Conservation (phyloP, 2,888 invertebrate species). For the Choreutis nemorana region DNA sequence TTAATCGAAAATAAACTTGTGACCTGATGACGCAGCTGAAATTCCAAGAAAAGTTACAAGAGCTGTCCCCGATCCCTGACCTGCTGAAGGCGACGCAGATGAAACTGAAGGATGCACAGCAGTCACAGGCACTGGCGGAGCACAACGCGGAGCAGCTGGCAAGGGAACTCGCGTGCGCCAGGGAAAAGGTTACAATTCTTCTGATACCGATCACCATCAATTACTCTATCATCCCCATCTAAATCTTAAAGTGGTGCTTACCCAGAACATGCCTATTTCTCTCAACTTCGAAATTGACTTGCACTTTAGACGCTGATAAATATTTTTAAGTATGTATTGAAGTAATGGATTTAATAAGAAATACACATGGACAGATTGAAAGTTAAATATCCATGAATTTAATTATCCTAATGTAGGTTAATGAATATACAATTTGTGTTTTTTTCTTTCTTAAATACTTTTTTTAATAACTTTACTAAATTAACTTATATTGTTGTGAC, state of each 20-base stretch:
- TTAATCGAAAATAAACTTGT: no score
- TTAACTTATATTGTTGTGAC: background rate
- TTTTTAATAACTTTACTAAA: background rate
- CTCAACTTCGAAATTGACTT: no score
- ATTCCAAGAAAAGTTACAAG: conserved; percentile 77
- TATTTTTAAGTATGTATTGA: no score
- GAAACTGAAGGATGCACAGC: conserved; percentile 73
- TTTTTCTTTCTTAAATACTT: no score
- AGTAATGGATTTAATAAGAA: no score
- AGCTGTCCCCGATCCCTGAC: conserved; percentile 73
- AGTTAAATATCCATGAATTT: no score
- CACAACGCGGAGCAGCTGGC: conserved; percentile 72
- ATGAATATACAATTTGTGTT: no score
- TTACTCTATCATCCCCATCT: background rate
- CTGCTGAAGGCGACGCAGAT: conserved; percentile 73
- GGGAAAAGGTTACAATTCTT: conserved; percentile 70
- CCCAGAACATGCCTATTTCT: no score
- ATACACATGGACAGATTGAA: no score
- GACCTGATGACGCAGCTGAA: conserved; percentile 40
- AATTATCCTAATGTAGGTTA: no score
- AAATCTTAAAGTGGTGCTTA: background rate
- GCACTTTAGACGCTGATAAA: no score
- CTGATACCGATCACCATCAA: background rate
- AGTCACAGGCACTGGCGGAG: conserved; percentile 71
- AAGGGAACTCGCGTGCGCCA: conserved; percentile 68